phyloP scores from a whole-genome alignment of 2,113 vertebrate species.

The Myotis yumanensis region DNA sequence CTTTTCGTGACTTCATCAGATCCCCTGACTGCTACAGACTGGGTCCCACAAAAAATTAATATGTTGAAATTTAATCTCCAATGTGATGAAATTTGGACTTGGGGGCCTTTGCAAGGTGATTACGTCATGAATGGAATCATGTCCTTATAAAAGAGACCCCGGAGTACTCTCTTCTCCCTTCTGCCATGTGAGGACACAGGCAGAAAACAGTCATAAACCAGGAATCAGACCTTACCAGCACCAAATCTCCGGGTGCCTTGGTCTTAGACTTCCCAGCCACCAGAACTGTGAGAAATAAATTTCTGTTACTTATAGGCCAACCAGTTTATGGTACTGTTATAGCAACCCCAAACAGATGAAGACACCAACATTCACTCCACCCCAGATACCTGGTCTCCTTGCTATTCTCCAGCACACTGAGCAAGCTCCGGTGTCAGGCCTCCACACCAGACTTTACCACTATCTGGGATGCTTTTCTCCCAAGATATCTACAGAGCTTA shows the following conservation, averaged over 20 bases:
- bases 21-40: not conserved
- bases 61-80: not conserved
- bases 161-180: not conserved
- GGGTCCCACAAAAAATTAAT: not conserved
- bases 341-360: not conserved
- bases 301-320: not conserved
- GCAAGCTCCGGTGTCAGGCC: not conserved
- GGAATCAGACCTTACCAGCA: not conserved
- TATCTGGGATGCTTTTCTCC: not conserved
- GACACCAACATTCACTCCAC: not conserved
- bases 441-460: not conserved
- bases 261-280: not conserved
- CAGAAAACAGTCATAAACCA: not conserved
- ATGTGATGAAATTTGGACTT: not conserved
- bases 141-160: not conserved
- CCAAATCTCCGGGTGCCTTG: too few relatives aligned
- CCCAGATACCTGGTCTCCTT: not conserved
- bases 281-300: not conserved
- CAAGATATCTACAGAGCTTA: not conserved
- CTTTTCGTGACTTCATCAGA: too few relatives aligned
- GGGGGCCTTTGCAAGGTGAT: too few relatives aligned
- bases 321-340: rapidly evolving
- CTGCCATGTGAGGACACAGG: not conserved
- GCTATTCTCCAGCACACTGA: not conserved
- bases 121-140: not conserved